A percentile compares a stretch with the other conserved stretches of the same genome.
phyloP scores from a whole-genome alignment of 2,888 invertebrate genomes.

The Agrochola litura region DNA sequence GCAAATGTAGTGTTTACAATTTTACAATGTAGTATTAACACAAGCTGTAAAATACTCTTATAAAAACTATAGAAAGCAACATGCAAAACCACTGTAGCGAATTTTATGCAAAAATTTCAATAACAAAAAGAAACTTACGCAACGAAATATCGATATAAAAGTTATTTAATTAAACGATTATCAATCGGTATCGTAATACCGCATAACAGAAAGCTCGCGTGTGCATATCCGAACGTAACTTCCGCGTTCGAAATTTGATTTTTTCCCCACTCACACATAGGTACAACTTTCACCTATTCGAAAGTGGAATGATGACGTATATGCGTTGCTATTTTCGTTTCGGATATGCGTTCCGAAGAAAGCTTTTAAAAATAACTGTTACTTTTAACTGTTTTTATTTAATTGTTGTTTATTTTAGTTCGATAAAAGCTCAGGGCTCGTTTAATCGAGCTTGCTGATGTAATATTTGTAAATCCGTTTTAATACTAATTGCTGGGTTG shows the following conservation, averaged over 20 bases:
- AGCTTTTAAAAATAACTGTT: conserved; percentile 69
- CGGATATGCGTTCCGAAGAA: conserved; percentile 64
- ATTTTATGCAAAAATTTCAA: conserved; percentile 24
- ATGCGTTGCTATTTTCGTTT: conserved; percentile 65
- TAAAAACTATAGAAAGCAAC: conserved; percentile 1
- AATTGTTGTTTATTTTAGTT: conserved; percentile 15
- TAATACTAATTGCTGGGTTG: not conserved
- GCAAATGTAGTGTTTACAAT: not conserved
- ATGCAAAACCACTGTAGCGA: conserved; percentile 7
- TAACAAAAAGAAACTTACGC: conserved; percentile 42
- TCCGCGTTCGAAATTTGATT: conserved; percentile 75
- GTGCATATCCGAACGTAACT: conserved; percentile 73
- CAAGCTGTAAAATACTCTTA: not conserved
- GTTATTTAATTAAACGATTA: conserved; percentile 64
- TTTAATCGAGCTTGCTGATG: conserved; percentile 16
- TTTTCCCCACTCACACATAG: conserved; percentile 69
- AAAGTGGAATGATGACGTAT: conserved; percentile 72
- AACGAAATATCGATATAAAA: conserved; percentile 47
- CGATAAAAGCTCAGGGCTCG: conserved; percentile 35
- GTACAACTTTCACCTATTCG: conserved; percentile 76
- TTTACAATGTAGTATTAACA: not conserved
- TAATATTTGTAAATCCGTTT: not conserved
- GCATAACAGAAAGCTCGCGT: conserved; percentile 72
- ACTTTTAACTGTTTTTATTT: conserved; percentile 11
- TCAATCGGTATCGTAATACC: conserved; percentile 65